A percentile compares a stretch with the other conserved stretches of the same genome.
Conservation (phyloP, 2,113 vertebrate genomes). For the Orthonyx spaldingii region DNA sequence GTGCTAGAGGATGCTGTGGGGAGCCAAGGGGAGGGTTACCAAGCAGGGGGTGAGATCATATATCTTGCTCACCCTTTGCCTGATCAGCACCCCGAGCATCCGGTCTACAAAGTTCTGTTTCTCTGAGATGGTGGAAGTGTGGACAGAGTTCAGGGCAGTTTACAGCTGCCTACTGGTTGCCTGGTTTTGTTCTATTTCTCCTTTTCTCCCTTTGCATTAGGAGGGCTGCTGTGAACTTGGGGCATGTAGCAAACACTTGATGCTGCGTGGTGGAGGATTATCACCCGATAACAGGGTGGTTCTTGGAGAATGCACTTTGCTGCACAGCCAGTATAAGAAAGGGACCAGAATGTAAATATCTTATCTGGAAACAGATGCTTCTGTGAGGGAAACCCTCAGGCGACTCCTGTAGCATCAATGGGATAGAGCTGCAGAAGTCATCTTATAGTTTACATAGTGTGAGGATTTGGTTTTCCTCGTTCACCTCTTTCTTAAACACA, state of each 20-base stretch:
- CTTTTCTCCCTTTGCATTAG: not conserved
- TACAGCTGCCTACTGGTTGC: not conserved
- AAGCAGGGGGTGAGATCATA: not conserved
- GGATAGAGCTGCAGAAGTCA: not conserved
- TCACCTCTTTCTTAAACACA: not conserved
- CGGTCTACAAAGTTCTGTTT: not conserved
- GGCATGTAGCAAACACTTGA: not conserved
- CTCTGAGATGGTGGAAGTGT: not conserved
- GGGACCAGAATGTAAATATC: not conserved
- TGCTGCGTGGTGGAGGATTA: conserved; percentile 20
- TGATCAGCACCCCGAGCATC: not conserved
- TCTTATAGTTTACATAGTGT: not conserved
- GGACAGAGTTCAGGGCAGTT: not conserved
- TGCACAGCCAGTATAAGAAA: not conserved
- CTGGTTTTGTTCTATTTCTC: not conserved
- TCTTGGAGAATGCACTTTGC: not conserved
- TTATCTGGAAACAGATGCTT: not conserved
- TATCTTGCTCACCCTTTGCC: not conserved
- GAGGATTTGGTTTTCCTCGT: not conserved
- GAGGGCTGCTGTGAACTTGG: not conserved
- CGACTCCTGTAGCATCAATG: not conserved
- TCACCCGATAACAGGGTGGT: not conserved
- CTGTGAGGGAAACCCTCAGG: not conserved
- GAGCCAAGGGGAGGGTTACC: not conserved
- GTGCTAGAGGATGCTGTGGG: not conserved